Percentiles rank a stretch among this genome's conserved stretches.
Evolutionary conservation across 1,140 invertebrate species (phyloP).

Genomic region (Cryptotermes secundus): DNA sequence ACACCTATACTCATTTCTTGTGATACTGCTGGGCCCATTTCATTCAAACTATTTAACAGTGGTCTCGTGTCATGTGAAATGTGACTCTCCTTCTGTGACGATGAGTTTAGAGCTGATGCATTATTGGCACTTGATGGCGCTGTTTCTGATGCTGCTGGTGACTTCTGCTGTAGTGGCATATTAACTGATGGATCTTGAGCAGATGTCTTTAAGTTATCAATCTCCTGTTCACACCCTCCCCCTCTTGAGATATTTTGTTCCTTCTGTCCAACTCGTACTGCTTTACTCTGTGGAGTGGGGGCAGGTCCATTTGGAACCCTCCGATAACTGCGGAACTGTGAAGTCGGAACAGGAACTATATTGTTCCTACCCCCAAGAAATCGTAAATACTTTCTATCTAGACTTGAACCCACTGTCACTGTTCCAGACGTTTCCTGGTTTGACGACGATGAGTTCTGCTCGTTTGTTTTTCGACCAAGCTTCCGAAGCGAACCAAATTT

Average conservation of each 20-base stretch:
- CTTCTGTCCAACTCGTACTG: not conserved
- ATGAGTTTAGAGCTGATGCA: too few species aligned
- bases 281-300: not conserved
- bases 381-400: conserved; percentile 70
- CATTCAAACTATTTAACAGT: not conserved
- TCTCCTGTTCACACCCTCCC: not conserved
- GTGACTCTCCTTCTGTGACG: too few species aligned
- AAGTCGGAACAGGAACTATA: conserved; percentile 70
- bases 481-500: conserved; percentile 71
- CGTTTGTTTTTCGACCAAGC: conserved; percentile 51
- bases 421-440: conserved; percentile 44
- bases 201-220: too few species aligned
- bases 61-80: not conserved
- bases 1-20: too few species aligned
- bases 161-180: too few species aligned
- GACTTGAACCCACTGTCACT: conserved; percentile 55
- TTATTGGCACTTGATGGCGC: not conserved
- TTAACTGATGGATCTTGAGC: too few species aligned
- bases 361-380: conserved; percentile 59
- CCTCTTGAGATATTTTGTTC: not conserved
- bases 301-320: conserved; percentile 52
- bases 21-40: too few species aligned
- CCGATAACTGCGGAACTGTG: conserved; percentile 73
- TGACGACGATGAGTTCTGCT: not conserved
- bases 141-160: not conserved